Conservation (phyloP, 2,888 invertebrate genomes). For the Lepidocyrtoides sp. region DNA sequence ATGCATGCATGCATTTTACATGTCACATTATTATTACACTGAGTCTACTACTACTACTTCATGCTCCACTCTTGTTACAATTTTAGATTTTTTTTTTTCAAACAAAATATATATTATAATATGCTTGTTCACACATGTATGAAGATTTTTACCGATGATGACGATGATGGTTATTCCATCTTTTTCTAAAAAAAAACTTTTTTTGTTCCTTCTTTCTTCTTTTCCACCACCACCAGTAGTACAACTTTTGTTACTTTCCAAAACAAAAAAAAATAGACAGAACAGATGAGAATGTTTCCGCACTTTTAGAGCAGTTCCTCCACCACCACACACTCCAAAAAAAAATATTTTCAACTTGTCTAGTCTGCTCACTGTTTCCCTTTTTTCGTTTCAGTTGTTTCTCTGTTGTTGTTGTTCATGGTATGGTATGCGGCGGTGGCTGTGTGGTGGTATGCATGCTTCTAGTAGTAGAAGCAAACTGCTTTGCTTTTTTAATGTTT, state of each 20-base stretch:
- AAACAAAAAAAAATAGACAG: neutral
- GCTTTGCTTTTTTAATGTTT: neutral
- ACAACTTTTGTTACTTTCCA: neutral
- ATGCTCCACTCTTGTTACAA: neutral
- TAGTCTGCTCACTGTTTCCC: neutral
- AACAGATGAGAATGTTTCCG: conserved; percentile 60
- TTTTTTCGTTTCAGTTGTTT: conserved; percentile 42
- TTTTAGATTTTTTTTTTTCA: neutral
- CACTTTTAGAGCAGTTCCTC: conserved; percentile 54
- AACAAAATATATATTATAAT: neutral
- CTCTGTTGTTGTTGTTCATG: neutral
- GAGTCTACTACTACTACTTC: neutral
- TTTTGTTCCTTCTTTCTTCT: neutral
- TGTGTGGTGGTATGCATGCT: neutral
- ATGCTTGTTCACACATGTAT: neutral
- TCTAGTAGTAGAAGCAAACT: too few relatives aligned
- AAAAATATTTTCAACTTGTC: conserved; percentile 38
- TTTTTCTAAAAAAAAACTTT: neutral
- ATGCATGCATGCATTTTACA: conserved; percentile 36
- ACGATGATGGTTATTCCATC: neutral
- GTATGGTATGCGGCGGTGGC: conserved; percentile 1
- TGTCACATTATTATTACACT: conserved; percentile 34
- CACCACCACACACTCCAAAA: too few relatives aligned
- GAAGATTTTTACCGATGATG: neutral
- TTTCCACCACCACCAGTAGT: neutral